Evolutionary conservation across 2,797 vertebrate species (phyloP).

Genomic region (Microctenopoma lineatum): DNA sequence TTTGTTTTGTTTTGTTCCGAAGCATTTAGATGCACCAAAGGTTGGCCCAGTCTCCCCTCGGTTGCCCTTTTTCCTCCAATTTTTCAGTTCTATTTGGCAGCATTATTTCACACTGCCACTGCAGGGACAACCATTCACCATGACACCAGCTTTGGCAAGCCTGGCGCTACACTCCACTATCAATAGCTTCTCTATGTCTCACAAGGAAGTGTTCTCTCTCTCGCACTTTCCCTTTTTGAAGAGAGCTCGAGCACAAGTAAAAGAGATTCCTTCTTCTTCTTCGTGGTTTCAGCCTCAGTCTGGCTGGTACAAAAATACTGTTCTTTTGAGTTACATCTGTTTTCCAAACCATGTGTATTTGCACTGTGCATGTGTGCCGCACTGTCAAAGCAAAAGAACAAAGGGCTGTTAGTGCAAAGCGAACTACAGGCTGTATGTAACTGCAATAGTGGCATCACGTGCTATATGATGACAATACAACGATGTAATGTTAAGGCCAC

Average conservation of each 20-base stretch:
- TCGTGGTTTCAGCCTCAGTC: slow-evolving; percentile 28
- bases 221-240: slow-evolving; percentile 2
- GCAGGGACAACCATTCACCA: slow-evolving; percentile 69
- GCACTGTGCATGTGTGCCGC: background rate
- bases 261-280: slow-evolving; percentile 32
- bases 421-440: slow-evolving; percentile 15
- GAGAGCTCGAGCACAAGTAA: slow-evolving; percentile 20
- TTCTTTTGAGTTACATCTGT: slow-evolving; percentile 8
- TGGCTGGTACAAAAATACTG: slow-evolving; percentile 24
- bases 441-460: slow-evolving; percentile 49
- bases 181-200: slow-evolving; percentile 75
- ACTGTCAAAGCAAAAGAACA: slow-evolving; percentile 4
- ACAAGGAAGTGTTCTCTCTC: slow-evolving; percentile 45
- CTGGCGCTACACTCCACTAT: slow-evolving; percentile 70
- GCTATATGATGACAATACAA: slow-evolving; percentile 11
- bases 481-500: slow-evolving; percentile 12
- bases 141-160: slow-evolving; percentile 71
- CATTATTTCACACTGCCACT: slow-evolving; percentile 51
- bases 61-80: slow-evolving; percentile 39
- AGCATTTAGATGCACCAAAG: slow-evolving; percentile 57
- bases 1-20: slow-evolving; percentile 26
- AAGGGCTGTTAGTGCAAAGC: slow-evolving; percentile 8
- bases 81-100: slow-evolving; percentile 54
- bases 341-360: slow-evolving; percentile 10
- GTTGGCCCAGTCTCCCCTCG: slow-evolving; percentile 40